These are phyloP conservation scores for Diacarnus erythraeanus DNA, from an alignment of 37 sponge, comb jelly and placozoan species.

Conservation along the genomic window DNA sequence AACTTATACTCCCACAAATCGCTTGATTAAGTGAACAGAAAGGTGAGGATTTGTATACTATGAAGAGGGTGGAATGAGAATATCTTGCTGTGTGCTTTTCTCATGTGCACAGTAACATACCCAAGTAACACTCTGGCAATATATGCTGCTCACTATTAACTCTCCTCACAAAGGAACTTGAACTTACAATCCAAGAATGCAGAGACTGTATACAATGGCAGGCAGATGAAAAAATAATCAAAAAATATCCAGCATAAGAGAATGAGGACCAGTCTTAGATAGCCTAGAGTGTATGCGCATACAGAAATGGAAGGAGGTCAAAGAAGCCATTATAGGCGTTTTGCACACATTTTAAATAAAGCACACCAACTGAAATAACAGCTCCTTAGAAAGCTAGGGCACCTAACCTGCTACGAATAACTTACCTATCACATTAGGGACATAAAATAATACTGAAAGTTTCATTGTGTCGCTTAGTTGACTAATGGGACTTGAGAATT, in stretches of 20 bases:
- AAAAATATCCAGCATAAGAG: conserved; percentile 44
- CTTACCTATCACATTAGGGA: conserved; percentile 80
- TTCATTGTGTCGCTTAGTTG: conserved; percentile 4
- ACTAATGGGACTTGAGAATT: too few species aligned
- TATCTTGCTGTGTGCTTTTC: too few species aligned
- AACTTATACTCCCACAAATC: too few species aligned
- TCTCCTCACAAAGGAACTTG: background rate
- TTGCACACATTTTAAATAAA: conserved; percentile 23
- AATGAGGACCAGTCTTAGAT: conserved; percentile 55
- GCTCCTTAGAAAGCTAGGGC: background rate
- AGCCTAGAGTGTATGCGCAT: conserved; percentile 49
- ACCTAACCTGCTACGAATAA: background rate
- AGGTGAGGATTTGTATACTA: too few species aligned
- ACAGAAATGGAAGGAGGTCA: too few species aligned
- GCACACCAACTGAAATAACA: conserved; percentile 16
- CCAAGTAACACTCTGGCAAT: background rate
- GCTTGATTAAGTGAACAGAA: too few species aligned
- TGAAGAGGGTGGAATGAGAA: too few species aligned
- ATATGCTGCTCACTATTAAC: background rate
- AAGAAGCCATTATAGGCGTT: background rate
- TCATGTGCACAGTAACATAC: too few species aligned
- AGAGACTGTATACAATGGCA: conserved; percentile 41
- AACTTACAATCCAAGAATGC: conserved; percentile 64
- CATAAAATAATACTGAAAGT: conserved; percentile 43
- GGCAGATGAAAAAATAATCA: conserved; percentile 28